These are phyloP conservation scores for Nemotelus nigrinus DNA, from an alignment of 2,888 invertebrate species.

Conservation along the genomic window DNA sequence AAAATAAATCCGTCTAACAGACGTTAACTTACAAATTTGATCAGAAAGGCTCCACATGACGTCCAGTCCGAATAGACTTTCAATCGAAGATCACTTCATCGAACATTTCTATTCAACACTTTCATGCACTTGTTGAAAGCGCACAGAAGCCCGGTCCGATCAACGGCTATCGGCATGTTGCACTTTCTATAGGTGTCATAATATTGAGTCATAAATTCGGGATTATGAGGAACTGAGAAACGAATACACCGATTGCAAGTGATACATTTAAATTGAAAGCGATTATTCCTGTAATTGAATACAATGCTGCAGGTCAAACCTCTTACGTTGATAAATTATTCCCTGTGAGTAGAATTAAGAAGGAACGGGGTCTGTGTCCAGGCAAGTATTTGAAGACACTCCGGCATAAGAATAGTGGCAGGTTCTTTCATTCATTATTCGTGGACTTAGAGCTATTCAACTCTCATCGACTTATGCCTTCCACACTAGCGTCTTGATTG, in stretches of 20 bases:
- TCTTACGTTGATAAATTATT: slow-evolving; percentile 41
- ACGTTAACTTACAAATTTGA: slow-evolving; percentile 35
- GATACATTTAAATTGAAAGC: slow-evolving; percentile 40
- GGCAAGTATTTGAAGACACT: not conserved
- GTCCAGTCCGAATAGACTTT: slow-evolving; percentile 24
- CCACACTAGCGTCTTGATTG: slow-evolving; percentile 25
- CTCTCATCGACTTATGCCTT: slow-evolving; percentile 39
- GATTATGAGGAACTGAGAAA: slow-evolving; percentile 46
- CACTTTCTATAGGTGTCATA: slow-evolving; percentile 44
- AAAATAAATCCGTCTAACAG: not conserved
- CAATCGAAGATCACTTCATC: not conserved
- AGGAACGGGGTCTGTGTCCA: not conserved
- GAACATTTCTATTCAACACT: slow-evolving; percentile 28
- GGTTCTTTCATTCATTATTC: slow-evolving; percentile 40
- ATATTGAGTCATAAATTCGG: slow-evolving; percentile 49
- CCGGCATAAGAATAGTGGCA: not conserved
- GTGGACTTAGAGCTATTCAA: slow-evolving; percentile 37
- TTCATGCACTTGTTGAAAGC: slow-evolving; percentile 20
- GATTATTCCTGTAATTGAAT: slow-evolving; percentile 44
- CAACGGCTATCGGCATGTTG: slow-evolving; percentile 1
- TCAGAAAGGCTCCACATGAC: slow-evolving; percentile 20
- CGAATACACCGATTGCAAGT: slow-evolving; percentile 21
- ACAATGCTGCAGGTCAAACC: slow-evolving; percentile 36
- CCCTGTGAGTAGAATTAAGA: slow-evolving; percentile 35
- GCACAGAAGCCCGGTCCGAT: slow-evolving; percentile 10